These are phyloP conservation scores for Bos javanicus DNA, from an alignment of 2,113 vertebrate species.

Conservation along the genomic window DNA sequence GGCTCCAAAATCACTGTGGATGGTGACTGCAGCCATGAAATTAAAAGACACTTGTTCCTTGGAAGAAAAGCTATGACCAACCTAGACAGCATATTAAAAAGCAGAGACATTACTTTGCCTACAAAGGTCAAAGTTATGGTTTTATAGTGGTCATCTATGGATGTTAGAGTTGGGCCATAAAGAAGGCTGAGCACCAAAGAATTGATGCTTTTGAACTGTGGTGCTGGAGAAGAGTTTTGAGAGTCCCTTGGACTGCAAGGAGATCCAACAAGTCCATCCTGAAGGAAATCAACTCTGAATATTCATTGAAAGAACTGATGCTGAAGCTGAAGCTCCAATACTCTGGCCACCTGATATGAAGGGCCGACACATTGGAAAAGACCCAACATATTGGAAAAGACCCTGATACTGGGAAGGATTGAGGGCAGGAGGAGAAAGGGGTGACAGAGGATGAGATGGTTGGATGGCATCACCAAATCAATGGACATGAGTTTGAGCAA, in stretches of 20 bases:
- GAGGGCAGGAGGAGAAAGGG: background rate
- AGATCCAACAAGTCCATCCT: background rate
- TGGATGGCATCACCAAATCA: background rate
- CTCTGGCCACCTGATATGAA: background rate
- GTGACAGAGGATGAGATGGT: background rate
- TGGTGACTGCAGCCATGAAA: background rate
- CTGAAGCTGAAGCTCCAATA: background rate
- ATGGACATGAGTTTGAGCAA: background rate
- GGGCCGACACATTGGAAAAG: background rate
- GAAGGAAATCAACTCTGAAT: background rate
- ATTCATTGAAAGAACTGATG: background rate
- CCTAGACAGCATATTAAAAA: background rate
- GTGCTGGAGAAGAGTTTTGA: background rate
- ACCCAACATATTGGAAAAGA: background rate
- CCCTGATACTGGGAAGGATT: background rate
- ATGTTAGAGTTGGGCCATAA: background rate
- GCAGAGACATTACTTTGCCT: background rate
- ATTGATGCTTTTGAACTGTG: background rate
- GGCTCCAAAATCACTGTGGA: background rate
- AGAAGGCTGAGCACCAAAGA: background rate
- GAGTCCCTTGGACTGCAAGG: background rate
- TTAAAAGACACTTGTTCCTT: background rate
- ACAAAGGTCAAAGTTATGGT: background rate
- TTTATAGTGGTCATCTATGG: background rate
- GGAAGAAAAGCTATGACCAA: background rate